Percentiles rank a stretch among this genome's conserved stretches.
Evolutionary conservation across 1,140 invertebrate genomes (phyloP).

Genomic region (Monomorium pharaonis): DNA sequence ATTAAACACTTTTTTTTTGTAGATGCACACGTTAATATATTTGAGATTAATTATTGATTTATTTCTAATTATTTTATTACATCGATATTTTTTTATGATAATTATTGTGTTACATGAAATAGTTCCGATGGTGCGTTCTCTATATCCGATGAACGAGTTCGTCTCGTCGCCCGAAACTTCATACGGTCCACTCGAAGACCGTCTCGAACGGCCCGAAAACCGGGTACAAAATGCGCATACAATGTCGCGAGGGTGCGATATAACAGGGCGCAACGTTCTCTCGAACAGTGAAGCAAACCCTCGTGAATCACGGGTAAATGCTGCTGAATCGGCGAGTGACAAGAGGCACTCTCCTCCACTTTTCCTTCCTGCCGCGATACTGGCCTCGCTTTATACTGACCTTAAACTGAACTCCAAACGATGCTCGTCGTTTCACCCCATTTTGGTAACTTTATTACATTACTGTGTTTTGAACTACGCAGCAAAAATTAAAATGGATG

Average conservation of each 20-base stretch:
- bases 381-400: slow-evolving; percentile 18
- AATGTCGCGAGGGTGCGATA: slow-evolving; percentile 62
- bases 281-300: slow-evolving; percentile 72
- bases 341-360: slow-evolving; percentile 66
- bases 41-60: background rate
- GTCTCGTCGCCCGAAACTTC: background rate
- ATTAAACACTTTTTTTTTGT: no score
- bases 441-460: slow-evolving; percentile 20
- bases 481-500: slow-evolving; percentile 4
- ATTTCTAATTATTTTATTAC: slow-evolving; percentile 1
- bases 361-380: slow-evolving; percentile 43
- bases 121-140: background rate
- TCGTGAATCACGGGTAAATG: slow-evolving; percentile 52
- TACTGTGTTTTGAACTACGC: background rate
- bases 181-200: background rate
- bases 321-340: slow-evolving; percentile 76
- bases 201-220: background rate
- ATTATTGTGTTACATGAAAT: background rate
- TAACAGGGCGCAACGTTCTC: slow-evolving; percentile 74
- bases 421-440: slow-evolving; percentile 17
- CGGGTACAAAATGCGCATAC: slow-evolving; percentile 34
- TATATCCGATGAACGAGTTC: background rate
- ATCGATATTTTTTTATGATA: background rate
- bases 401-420: slow-evolving; percentile 6
- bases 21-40: background rate